phyloP scores from a whole-genome alignment of 2,888 invertebrate species.

The Cenopis cana region DNA sequence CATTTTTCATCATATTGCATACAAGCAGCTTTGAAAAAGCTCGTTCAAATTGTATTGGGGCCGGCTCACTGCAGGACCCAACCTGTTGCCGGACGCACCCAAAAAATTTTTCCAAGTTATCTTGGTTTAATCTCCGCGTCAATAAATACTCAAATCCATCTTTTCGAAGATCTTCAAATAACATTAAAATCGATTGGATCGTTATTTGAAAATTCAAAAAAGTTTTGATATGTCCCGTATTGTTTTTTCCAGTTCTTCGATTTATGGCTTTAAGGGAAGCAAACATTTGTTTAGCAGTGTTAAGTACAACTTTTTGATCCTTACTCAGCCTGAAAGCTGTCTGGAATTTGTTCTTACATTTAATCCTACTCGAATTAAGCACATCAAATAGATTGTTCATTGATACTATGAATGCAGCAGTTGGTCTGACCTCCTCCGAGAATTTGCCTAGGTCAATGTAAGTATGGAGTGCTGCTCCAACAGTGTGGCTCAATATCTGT shows the following conservation, averaged over 20 bases:
- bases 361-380: conserved; percentile 42
- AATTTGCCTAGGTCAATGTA: conserved; percentile 32
- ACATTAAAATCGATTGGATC: conserved; percentile 37
- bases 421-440: conserved; percentile 44
- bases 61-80: too few species aligned
- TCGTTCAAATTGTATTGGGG: conserved; percentile 42
- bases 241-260: conserved; percentile 24
- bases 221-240: conserved; percentile 38
- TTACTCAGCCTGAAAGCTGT: conserved; percentile 26
- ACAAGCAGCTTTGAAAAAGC: conserved; percentile 45
- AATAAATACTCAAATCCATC: conserved; percentile 37
- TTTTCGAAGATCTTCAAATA: conserved; percentile 42
- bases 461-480: conserved; percentile 34
- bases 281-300: conserved; percentile 16
- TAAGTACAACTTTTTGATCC: conserved; percentile 34
- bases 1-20: conserved; percentile 41
- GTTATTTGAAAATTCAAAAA: conserved; percentile 42
- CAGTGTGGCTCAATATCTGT: conserved; percentile 44
- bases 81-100: conserved; percentile 36
- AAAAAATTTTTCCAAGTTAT: conserved; percentile 31
- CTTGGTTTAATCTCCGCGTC: conserved; percentile 38
- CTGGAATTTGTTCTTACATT: conserved; percentile 37
- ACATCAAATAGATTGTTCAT: conserved; percentile 46
- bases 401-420: conserved; percentile 40
- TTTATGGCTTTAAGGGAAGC: conserved; percentile 30